Base-by-base conservation (phyloP, 2,797 vertebrate genomes). In the Molossus alvarezi region DNA sequence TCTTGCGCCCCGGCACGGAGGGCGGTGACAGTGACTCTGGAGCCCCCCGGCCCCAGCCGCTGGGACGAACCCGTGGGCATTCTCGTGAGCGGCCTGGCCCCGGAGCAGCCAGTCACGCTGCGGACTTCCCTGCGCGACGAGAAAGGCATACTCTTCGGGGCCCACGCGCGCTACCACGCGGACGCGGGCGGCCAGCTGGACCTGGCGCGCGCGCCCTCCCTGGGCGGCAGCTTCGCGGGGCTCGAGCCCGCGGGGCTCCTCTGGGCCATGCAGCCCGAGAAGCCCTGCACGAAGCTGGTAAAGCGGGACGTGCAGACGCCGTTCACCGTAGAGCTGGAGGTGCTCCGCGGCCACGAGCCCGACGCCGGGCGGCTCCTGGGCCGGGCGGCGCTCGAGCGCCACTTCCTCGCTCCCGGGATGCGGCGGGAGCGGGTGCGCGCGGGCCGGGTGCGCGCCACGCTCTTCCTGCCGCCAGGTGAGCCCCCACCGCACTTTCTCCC, bases 191-290 rank as follows among this genome's bases (percentile, higher is more conserved):
- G 99, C 5, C 88, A 90, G 90, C 98, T 99, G 96, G 99, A 99
- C 73, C 96, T 99, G 37, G 82, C 45, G 75, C 91, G 88, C 3
- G 98, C 98, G 0, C 97, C 98, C 0, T 99, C 99, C 81, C 98
- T 98, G 18, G 99, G 99, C 57, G 99, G 99, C 89, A 99, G 98
- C 96, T 99, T 99, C 98, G 97, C 97, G 0, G 99, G 99, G 4
- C 97, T 99, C 91, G 99, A 99, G 95, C 99, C 99, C 76, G 99
- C 99, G 99, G 99, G 99, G 21, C 98, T 99, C 97, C 98, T 99
- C 90, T 99, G 99, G 99, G 93, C 99, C 64, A 1, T 99, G 98
- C 90, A 98, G 92, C 97, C 99, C 0, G 98, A 98, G 5, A 98
- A 88, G 3, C 98, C 98, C 0, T 97, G 98, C 77, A 48, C 79